These are phyloP conservation scores for Argya squamiceps DNA, from an alignment of 2,797 vertebrate genomes.

Conservation along the genomic window DNA sequence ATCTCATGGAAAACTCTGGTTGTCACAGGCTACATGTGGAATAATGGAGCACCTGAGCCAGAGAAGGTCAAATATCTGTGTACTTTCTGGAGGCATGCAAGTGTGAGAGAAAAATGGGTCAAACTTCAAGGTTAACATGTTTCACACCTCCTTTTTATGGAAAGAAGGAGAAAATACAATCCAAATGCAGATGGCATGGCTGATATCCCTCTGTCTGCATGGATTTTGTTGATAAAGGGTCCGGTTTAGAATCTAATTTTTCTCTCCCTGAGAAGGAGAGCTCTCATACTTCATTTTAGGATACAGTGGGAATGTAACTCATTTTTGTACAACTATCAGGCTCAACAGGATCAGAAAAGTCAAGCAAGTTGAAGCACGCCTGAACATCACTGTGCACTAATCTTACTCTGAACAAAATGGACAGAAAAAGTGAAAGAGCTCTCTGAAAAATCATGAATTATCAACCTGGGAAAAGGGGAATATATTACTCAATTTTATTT, in stretches of 20 bases:
- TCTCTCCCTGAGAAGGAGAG: background rate
- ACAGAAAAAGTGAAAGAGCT: background rate
- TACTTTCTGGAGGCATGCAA: background rate
- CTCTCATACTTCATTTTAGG: background rate
- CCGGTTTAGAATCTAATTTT: background rate
- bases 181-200: background rate
- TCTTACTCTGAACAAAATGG: background rate
- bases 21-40: background rate
- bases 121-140: slow-evolving; percentile 19
- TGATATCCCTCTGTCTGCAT: background rate
- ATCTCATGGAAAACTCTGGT: background rate
- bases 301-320: background rate
- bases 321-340: background rate
- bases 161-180: background rate
- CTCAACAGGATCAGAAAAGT: background rate
- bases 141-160: background rate
- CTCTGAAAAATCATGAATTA: background rate
- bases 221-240: background rate
- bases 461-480: background rate
- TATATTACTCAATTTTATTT: background rate
- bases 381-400: background rate
- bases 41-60: background rate
- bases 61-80: slow-evolving; percentile 8
- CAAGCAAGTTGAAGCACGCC: background rate
- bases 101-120: background rate